Evolutionary conservation across 2,113 vertebrate species (phyloP).

Genomic region (Pomatostomus ruficeps): DNA sequence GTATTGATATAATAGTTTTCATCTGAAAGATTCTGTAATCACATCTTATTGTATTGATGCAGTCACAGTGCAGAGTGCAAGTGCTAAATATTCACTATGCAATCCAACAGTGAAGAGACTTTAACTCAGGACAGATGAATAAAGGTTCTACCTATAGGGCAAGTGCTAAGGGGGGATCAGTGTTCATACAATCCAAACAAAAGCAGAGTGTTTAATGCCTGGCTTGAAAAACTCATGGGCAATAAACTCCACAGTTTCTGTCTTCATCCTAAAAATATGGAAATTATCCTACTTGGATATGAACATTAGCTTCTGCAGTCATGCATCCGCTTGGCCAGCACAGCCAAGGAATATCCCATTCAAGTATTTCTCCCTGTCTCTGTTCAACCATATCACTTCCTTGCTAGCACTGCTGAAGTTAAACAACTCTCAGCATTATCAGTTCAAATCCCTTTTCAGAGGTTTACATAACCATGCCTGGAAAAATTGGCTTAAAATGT

Average conservation of each 20-base stretch:
- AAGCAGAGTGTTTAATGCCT: neutral
- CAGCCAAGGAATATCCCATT: neutral
- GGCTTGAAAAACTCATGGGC: neutral
- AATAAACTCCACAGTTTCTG: neutral
- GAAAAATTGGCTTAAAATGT: slow-evolving; percentile 17
- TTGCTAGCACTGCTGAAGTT: neutral
- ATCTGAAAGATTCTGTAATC: neutral
- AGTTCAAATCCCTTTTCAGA: neutral
- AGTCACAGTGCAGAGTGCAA: neutral
- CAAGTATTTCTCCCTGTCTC: neutral
- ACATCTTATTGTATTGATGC: neutral
- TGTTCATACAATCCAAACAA: neutral
- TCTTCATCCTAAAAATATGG: neutral
- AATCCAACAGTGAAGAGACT: neutral
- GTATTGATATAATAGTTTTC: neutral
- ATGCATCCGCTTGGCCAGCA: neutral
- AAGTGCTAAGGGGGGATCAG: neutral
- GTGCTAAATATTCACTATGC: neutral
- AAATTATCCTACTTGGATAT: neutral
- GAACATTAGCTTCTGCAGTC: neutral
- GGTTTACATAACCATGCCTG: neutral
- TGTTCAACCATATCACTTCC: neutral
- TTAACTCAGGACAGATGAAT: neutral
- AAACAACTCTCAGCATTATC: neutral
- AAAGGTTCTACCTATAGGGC: neutral